These are phyloP conservation scores for Stratiomys singularior DNA, from an alignment of 2,888 invertebrate species.

Conservation along the genomic window DNA sequence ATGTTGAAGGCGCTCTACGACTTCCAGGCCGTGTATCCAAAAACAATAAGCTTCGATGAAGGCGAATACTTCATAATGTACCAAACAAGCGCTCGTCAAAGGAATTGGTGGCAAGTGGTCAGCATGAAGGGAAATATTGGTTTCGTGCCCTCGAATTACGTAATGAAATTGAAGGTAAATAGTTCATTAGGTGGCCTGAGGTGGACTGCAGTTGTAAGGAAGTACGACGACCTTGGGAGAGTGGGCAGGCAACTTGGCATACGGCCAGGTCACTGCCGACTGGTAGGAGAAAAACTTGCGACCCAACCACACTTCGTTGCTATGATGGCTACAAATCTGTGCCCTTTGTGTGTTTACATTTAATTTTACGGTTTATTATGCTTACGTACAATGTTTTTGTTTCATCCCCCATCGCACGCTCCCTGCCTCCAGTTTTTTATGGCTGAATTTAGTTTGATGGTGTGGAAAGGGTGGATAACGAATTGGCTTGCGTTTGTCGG, in stretches of 20 bases:
- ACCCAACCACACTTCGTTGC: neutral
- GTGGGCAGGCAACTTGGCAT: neutral
- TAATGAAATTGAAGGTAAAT: conserved; percentile 77
- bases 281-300: neutral
- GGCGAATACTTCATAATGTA: conserved; percentile 84
- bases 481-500: conserved; percentile 29
- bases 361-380: neutral
- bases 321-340: neutral
- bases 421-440: neutral
- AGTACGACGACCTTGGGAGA: conserved; percentile 31
- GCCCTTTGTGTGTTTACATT: conserved; percentile 9
- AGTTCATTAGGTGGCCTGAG: conserved; percentile 3
- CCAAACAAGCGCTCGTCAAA: conserved; percentile 80
- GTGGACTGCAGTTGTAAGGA: neutral
- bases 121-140: conserved; percentile 84
- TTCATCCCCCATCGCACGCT: neutral
- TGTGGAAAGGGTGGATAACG: neutral
- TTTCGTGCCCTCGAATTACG: conserved; percentile 89
- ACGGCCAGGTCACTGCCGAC: neutral
- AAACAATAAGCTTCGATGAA: conserved; percentile 82
- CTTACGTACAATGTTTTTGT: conserved; percentile 1
- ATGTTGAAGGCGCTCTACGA: conserved; percentile 87
- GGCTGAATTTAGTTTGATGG: neutral
- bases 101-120: conserved; percentile 91
- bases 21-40: conserved; percentile 84